These are phyloP conservation scores for Campylorhamphus procurvoides DNA, from an alignment of 2,113 vertebrate genomes.

Conservation along the genomic window DNA sequence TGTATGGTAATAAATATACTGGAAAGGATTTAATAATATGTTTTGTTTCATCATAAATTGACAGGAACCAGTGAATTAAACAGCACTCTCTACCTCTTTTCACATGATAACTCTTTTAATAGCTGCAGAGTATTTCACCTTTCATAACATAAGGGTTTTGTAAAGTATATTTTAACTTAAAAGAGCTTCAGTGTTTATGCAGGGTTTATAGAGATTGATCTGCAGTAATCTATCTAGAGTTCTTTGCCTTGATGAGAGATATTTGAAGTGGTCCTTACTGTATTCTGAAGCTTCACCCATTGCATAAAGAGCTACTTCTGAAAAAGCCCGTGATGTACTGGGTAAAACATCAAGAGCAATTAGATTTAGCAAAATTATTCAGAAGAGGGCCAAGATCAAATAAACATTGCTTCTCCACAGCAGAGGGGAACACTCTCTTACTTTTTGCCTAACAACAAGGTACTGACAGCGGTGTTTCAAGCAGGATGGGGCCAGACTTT, in stretches of 20 bases:
- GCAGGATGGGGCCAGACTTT: slow-evolving; percentile 60
- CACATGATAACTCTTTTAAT: neutral
- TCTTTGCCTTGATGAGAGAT: slow-evolving; percentile 63
- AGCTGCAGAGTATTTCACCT: neutral
- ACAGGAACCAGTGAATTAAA: neutral
- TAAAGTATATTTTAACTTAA: slow-evolving; percentile 41
- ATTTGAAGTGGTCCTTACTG: slow-evolving; percentile 65
- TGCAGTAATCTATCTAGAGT: slow-evolving; percentile 56
- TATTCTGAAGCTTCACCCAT: slow-evolving; percentile 37
- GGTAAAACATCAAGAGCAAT: slow-evolving; percentile 72
- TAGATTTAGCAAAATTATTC: slow-evolving; percentile 71
- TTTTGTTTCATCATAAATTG: neutral
- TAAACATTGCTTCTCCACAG: slow-evolving; percentile 59
- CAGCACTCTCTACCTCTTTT: neutral
- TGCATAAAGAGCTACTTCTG: slow-evolving; percentile 55
- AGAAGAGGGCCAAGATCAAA: slow-evolving; percentile 72
- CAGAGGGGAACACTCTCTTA: slow-evolving; percentile 8
- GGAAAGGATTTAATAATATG: neutral
- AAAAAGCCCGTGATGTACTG: slow-evolving; percentile 50
- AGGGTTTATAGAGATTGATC: slow-evolving; percentile 60
- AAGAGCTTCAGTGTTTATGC: slow-evolving; percentile 48
- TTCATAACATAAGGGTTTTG: neutral
- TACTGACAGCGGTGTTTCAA: slow-evolving; percentile 37
- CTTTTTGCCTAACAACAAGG: slow-evolving; percentile 61
- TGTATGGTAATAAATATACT: neutral